A percentile compares a stretch with the other conserved stretches of the same genome.
phyloP scores from a whole-genome alignment of 2,113 vertebrate genomes.

The Zapornia atra region DNA sequence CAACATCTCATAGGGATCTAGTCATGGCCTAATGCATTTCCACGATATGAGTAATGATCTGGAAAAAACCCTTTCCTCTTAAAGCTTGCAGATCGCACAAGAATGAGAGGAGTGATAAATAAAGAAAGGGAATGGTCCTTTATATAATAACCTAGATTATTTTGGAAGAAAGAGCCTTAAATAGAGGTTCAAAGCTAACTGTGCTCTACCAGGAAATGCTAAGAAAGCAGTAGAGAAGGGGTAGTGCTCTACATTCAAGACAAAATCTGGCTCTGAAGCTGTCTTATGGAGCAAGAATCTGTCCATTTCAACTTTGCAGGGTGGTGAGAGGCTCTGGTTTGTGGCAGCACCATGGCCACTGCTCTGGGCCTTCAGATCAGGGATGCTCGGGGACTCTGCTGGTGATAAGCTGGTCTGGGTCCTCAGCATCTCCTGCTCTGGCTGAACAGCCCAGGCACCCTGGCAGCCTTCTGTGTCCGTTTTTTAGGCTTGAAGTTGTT shows the following conservation, averaged over 20 bases:
- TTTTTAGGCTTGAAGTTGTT: neutral
- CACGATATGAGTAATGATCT: neutral
- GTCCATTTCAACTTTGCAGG: neutral
- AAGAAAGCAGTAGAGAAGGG: neutral
- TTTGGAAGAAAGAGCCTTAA: neutral
- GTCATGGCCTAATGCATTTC: neutral
- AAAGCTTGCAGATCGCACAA: neutral
- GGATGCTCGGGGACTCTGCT: neutral
- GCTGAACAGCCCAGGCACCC: neutral
- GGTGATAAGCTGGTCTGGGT: neutral
- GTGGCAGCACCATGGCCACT: accelerated
- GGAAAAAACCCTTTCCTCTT: neutral
- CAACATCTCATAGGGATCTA: neutral
- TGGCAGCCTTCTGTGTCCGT: accelerated
- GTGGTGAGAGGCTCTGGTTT: neutral
- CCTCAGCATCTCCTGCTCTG: neutral
- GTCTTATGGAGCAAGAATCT: neutral
- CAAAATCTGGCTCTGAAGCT: neutral
- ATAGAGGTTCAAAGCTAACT: neutral
- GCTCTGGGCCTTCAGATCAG: accelerated
- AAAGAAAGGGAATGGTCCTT: neutral
- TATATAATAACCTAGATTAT: neutral
- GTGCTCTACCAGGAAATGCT: neutral
- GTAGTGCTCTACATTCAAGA: neutral
- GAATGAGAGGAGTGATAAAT: neutral